Conservation (phyloP, 2,113 vertebrate genomes). For the Condylura cristata region DNA sequence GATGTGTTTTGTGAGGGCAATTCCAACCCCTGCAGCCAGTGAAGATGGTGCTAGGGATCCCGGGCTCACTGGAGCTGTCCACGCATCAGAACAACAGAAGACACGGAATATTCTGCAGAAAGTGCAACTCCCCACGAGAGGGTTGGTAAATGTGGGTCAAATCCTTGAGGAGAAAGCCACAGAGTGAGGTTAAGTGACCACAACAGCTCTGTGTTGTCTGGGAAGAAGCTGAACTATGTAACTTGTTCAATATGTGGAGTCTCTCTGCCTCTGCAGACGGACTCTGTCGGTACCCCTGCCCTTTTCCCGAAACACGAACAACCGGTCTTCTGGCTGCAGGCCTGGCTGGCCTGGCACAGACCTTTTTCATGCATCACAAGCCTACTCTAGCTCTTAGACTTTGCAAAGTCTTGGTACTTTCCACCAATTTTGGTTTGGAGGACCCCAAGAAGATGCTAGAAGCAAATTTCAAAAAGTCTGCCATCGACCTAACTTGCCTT, state of each 20-base stretch:
- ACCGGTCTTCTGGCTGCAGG: background rate
- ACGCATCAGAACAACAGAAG: background rate
- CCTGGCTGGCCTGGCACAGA: background rate
- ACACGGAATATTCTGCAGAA: background rate
- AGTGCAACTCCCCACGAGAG: background rate
- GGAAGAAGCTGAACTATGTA: constrained; percentile 25
- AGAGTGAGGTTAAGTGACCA: constrained; percentile 48
- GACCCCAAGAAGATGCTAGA: background rate
- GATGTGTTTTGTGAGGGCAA: background rate
- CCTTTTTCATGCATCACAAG: background rate
- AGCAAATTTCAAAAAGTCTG: constrained; percentile 6
- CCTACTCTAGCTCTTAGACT: background rate
- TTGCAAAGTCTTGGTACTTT: background rate
- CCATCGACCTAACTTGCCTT: background rate
- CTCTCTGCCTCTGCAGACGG: constrained; percentile 35
- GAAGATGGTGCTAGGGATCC: background rate
- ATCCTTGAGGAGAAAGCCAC: constrained; percentile 50
- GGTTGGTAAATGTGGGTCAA: constrained; percentile 45
- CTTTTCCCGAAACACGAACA: constrained; percentile 49
- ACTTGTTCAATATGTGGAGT: constrained; percentile 21
- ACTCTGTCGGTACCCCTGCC: constrained; percentile 9
- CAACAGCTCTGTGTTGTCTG: constrained; percentile 46
- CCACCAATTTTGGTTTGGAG: background rate
- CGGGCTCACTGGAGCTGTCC: background rate
- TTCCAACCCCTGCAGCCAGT: background rate